phyloP scores from a whole-genome alignment of 2,888 invertebrate genomes.

The Lacanobia oleracea region DNA sequence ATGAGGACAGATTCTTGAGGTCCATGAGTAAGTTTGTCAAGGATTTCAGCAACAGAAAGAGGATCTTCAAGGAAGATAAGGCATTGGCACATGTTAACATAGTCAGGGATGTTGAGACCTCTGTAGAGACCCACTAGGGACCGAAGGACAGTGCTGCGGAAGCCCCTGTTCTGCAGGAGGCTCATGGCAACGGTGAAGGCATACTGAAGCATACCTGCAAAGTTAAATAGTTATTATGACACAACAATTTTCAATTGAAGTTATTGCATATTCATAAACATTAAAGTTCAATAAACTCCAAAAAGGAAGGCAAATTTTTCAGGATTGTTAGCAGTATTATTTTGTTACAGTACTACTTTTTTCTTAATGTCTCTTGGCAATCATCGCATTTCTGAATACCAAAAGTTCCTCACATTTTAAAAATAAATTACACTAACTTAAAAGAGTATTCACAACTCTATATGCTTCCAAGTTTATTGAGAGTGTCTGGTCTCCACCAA shows the following conservation, averaged over 20 bases:
- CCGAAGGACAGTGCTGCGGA: conserved; percentile 97
- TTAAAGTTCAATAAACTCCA: too few relatives aligned
- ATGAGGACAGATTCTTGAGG: conserved; percentile 95
- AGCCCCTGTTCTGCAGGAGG: conserved; percentile 97
- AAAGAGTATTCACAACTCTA: too few relatives aligned
- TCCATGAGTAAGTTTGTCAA: conserved; percentile 96
- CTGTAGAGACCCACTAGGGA: conserved; percentile 97
- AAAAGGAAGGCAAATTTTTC: too few relatives aligned
- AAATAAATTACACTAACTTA: too few relatives aligned
- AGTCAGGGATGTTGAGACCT: conserved; percentile 97
- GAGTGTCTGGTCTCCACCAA: too few relatives aligned
- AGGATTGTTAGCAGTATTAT: too few relatives aligned
- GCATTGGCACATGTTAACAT: conserved; percentile 99
- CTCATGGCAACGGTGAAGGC: conserved; percentile 99
- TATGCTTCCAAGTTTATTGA: too few relatives aligned
- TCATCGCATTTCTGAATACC: too few relatives aligned
- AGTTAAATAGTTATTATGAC: conserved; percentile 1
- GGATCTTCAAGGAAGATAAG: conserved; percentile 99
- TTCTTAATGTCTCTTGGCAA: not conserved
- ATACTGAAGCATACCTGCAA: conserved; percentile 96
- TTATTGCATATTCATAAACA: too few relatives aligned
- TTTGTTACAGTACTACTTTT: too few relatives aligned
- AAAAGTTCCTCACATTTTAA: too few relatives aligned
- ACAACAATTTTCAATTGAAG: not conserved
- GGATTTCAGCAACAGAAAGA: conserved; percentile 96